Percentiles rank a stretch among this genome's conserved stretches.
phyloP scores from a whole-genome alignment of 2,888 invertebrate species.

The Catonia carolina region DNA sequence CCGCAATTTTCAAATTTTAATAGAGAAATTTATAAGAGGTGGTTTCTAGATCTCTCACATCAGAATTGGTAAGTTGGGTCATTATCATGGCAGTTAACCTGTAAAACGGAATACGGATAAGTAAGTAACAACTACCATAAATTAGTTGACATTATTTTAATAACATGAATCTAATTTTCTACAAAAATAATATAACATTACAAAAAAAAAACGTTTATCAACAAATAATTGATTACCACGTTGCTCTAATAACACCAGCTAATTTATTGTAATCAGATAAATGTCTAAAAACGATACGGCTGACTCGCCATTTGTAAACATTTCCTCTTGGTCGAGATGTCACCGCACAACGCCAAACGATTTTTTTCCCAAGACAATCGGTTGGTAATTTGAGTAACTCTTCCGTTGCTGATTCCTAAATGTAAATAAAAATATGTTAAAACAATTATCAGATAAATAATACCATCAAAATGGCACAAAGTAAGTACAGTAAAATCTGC shows the following conservation, averaged over 20 bases:
- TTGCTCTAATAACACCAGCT: constrained; percentile 86
- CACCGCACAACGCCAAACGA: constrained; percentile 73
- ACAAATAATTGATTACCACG: constrained; percentile 79
- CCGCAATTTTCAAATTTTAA: too few species aligned
- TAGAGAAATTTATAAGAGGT: too few species aligned
- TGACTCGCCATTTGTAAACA: constrained; percentile 74
- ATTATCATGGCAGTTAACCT: too few species aligned
- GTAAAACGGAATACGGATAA: too few species aligned
- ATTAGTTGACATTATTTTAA: too few species aligned
- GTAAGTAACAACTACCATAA: too few species aligned
- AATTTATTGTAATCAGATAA: constrained; percentile 91
- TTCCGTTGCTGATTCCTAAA: constrained; percentile 67
- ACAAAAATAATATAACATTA: too few species aligned
- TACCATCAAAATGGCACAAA: too few species aligned
- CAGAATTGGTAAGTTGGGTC: too few species aligned
- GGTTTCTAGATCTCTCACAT: too few species aligned
- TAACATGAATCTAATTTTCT: too few species aligned
- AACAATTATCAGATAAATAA: not conserved
- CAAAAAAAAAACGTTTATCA: too few species aligned
- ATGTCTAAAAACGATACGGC: constrained; percentile 84
- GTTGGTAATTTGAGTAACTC: constrained; percentile 70
- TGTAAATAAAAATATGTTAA: constrained; percentile 21
- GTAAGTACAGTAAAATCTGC: constrained; percentile 1
- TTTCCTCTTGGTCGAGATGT: constrained; percentile 82
- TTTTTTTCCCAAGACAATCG: constrained; percentile 57